Evolutionary conservation across 2,113 vertebrate genomes (phyloP).

Genomic region (Equus przewalskii): DNA sequence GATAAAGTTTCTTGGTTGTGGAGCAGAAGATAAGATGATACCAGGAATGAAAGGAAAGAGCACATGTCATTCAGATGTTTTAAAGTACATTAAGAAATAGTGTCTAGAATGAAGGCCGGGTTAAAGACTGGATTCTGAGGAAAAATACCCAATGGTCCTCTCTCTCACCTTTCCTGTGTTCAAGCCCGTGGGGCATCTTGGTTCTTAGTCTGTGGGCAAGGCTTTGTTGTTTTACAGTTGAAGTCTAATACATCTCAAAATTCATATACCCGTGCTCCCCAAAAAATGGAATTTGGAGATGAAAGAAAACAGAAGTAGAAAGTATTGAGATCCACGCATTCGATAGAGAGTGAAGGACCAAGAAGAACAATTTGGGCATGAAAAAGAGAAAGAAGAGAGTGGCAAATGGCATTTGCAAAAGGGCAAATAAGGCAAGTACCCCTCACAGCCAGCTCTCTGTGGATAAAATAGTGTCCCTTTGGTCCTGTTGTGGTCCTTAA

Average conservation of each 20-base stretch:
- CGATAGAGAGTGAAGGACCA: too few species aligned
- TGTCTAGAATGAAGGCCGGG: too few species aligned
- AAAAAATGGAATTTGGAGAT: not conserved
- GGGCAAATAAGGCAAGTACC: too few species aligned
- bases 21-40: not conserved
- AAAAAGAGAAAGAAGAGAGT: not conserved
- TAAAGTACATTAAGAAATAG: not conserved
- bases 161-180: accelerated
- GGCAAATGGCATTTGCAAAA: not conserved
- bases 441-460: too few species aligned
- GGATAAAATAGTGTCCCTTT: not conserved
- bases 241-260: not conserved
- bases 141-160: not conserved
- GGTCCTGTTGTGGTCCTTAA: not conserved
- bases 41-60: not conserved
- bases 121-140: not conserved
- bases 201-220: too few species aligned
- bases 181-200: not conserved
- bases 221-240: not conserved
- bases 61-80: not conserved
- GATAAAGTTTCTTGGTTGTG: too few species aligned
- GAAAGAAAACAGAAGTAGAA: too few species aligned
- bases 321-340: not conserved
- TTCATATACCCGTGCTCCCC: too few species aligned
- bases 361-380: not conserved